Conservation (phyloP, 2,797 vertebrate species). For the Mastacembelus armatus region DNA sequence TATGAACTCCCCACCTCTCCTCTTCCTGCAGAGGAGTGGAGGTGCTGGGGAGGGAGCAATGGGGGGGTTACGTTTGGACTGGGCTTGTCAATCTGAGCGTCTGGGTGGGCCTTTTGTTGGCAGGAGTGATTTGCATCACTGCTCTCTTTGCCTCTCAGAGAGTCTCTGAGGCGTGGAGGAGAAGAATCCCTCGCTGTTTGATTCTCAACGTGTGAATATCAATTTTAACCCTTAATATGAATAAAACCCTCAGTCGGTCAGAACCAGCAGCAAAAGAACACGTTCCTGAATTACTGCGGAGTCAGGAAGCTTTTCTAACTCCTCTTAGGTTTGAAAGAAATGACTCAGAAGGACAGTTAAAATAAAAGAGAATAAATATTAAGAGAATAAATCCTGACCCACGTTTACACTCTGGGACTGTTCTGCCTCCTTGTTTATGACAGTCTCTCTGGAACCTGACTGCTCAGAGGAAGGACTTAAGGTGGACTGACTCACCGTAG, state of each 20-base stretch:
- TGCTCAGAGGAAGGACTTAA: not conserved
- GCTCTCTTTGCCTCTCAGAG: slow-evolving; percentile 68
- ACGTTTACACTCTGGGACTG: too few relatives aligned
- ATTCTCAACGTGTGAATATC: slow-evolving; percentile 55
- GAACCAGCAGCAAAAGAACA: not conserved
- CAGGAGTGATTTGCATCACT: slow-evolving; percentile 53
- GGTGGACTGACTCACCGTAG: slow-evolving; percentile 74
- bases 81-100: slow-evolving; percentile 52
- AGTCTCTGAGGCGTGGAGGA: slow-evolving; percentile 71
- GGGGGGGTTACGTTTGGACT: not conserved
- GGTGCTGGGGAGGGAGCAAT: not conserved
- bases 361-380: too few relatives aligned
- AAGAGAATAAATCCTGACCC: too few relatives aligned
- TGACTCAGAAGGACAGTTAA: too few relatives aligned
- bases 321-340: too few relatives aligned
- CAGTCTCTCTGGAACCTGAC: too few relatives aligned
- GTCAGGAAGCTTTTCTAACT: not conserved
- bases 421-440: too few relatives aligned
- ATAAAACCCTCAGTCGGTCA: slow-evolving; percentile 16
- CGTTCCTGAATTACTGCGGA: not conserved
- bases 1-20: slow-evolving; percentile 14
- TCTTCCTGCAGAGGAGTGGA: slow-evolving; percentile 10
- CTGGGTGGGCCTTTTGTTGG: slow-evolving; percentile 49
- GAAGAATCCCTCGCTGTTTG: slow-evolving; percentile 50
- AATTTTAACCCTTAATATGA: slow-evolving; percentile 29